These are phyloP conservation scores for Schizopygopsis pylzovi DNA, from an alignment of 2,797 vertebrate species.

Conservation along the genomic window DNA sequence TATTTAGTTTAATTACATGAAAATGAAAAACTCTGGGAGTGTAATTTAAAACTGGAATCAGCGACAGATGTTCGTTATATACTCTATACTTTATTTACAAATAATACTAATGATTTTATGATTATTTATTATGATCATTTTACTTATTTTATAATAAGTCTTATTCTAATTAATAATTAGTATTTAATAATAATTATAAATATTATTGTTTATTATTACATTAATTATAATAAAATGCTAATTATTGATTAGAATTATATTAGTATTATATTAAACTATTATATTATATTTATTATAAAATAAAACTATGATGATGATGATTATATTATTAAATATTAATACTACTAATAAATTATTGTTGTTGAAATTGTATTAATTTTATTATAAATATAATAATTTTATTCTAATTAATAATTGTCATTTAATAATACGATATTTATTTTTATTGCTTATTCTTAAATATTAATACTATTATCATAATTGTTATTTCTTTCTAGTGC, in stretches of 20 bases:
- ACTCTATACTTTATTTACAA: background rate
- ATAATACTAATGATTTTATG: background rate
- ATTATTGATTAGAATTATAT: too few relatives aligned
- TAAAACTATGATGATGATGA: too few relatives aligned
- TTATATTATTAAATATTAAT: too few relatives aligned
- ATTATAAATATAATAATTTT: background rate
- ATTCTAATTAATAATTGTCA: background rate
- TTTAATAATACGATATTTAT: background rate
- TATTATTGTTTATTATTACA: too few relatives aligned
- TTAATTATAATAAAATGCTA: too few relatives aligned
- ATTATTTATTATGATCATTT: background rate
- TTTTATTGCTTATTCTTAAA: background rate
- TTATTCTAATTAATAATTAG: background rate
- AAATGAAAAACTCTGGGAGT: background rate
- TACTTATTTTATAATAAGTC: background rate
- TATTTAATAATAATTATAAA: background rate
- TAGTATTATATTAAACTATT: too few relatives aligned
- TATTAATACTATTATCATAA: too few relatives aligned
- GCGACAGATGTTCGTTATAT: too few relatives aligned
- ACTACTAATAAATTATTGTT: background rate
- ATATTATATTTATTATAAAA: too few relatives aligned
- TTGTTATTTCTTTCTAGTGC: background rate
- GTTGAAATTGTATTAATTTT: background rate
- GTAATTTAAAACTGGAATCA: background rate
- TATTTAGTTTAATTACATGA: constrained; percentile 4